Conservation (phyloP, 2,888 invertebrate genomes). For the Lepeophtheirus nordmannii region DNA sequence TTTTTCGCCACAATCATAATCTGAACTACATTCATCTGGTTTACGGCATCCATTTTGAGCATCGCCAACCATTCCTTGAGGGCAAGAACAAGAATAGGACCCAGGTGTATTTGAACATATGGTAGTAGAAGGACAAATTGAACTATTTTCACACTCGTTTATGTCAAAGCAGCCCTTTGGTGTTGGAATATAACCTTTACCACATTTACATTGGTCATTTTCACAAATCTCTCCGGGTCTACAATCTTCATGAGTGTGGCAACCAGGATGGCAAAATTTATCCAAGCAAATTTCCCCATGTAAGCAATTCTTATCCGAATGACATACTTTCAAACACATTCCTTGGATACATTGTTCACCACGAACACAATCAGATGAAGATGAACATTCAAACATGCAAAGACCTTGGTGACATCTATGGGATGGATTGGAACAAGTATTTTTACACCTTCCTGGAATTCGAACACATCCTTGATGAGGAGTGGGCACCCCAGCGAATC, state of each 20-base stretch:
- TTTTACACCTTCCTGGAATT: conserved; percentile 53
- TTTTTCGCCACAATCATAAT: conserved; percentile 56
- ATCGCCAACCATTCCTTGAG: conserved; percentile 61
- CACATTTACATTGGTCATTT: conserved; percentile 48
- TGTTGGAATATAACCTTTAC: conserved; percentile 45
- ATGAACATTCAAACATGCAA: conserved; percentile 58
- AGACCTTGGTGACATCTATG: conserved; percentile 60
- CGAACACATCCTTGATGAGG: conserved; percentile 77
- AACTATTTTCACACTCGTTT: conserved; percentile 49
- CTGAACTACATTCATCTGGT: conserved; percentile 56
- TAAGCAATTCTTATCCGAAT: conserved; percentile 72
- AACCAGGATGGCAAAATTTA: conserved; percentile 66
- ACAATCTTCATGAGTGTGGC: conserved; percentile 64
- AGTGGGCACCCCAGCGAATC: conserved; percentile 70
- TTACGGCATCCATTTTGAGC: conserved; percentile 51
- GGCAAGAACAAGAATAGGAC: conserved; percentile 62
- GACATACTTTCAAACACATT: conserved; percentile 68
- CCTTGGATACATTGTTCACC: conserved; percentile 62
- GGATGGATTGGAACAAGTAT: conserved; percentile 34
- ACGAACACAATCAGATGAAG: conserved; percentile 54
- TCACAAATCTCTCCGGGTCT: conserved; percentile 59
- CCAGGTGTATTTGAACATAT: conserved; percentile 62
- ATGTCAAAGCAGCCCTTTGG: conserved; percentile 62
- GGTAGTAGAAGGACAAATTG: conserved; percentile 56
- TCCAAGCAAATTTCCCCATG: conserved; percentile 72